Evolutionary conservation across 1,140 invertebrate genomes (phyloP).

Genomic region (Zaprionus gabonicus): DNA sequence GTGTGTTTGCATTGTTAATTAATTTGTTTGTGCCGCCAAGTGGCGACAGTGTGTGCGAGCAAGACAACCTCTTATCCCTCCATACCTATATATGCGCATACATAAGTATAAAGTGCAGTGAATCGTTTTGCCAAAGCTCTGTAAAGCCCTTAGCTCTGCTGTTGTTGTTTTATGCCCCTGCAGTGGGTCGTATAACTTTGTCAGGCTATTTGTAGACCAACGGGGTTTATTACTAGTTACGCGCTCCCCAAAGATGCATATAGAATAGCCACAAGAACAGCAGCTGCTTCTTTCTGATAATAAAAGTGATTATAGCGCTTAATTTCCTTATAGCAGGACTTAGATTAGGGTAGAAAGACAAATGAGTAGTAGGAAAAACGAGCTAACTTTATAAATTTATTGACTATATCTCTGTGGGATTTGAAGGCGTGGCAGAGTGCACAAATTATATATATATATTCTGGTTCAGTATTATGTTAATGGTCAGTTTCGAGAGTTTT

Average conservation of each 20-base stretch:
- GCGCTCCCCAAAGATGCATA: slow-evolving; percentile 1
- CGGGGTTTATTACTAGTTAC: neutral
- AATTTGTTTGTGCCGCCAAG: slow-evolving; percentile 59
- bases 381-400: neutral
- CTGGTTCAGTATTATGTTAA: neutral
- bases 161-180: slow-evolving; percentile 31
- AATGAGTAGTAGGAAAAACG: too few relatives aligned
- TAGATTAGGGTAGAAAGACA: neutral
- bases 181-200: slow-evolving; percentile 30
- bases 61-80: slow-evolving; percentile 13
- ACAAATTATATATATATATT: too few relatives aligned
- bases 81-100: slow-evolving; percentile 5
- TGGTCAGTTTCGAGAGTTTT: too few relatives aligned
- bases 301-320: neutral
- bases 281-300: neutral
- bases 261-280: neutral
- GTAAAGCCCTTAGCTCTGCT: slow-evolving; percentile 33
- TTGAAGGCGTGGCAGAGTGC: too few relatives aligned
- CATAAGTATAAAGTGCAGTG: slow-evolving; percentile 25
- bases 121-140: slow-evolving; percentile 32
- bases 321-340: neutral
- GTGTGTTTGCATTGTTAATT: slow-evolving; percentile 75
- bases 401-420: neutral
- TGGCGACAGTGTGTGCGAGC: slow-evolving; percentile 34
- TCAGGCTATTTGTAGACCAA: slow-evolving; percentile 6